A percentile compares a stretch with the other conserved stretches of the same genome.
These are phyloP conservation scores for Listrodromus nycthemerus DNA, from an alignment of 2,888 invertebrate species.

Conservation along the genomic window DNA sequence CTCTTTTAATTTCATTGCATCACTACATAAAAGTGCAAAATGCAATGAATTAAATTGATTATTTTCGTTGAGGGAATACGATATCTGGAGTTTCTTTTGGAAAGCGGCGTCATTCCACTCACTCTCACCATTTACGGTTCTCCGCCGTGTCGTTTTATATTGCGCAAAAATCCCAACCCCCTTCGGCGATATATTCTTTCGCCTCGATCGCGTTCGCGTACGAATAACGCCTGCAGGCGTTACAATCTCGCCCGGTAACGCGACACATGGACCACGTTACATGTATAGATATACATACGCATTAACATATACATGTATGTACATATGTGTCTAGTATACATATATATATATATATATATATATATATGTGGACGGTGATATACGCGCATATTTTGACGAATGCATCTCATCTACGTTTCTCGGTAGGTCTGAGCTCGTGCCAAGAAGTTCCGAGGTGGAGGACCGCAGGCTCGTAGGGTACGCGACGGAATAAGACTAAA, in stretches of 20 bases:
- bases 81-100: slow-evolving; percentile 11
- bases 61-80: slow-evolving; percentile 18
- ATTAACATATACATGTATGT: not conserved
- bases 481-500: slow-evolving; percentile 42
- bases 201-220: slow-evolving; percentile 4
- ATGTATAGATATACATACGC: not conserved
- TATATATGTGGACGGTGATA: not conserved
- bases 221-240: slow-evolving; percentile 36
- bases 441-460: slow-evolving; percentile 1
- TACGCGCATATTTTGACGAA: slow-evolving; percentile 14
- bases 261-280: not conserved
- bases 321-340: not conserved
- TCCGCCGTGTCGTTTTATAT: slow-evolving; percentile 9
- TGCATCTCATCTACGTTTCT: slow-evolving; percentile 11
- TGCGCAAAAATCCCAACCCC: slow-evolving; percentile 28
- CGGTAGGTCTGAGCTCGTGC: slow-evolving; percentile 8
- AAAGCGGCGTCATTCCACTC: not conserved
- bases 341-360: not conserved
- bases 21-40: not conserved
- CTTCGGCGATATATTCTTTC: slow-evolving; percentile 29
- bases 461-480: slow-evolving; percentile 8
- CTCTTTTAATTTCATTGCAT: not conserved
- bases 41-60: not conserved
- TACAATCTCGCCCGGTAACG: slow-evolving; percentile 20
- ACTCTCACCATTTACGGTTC: slow-evolving; percentile 41